A percentile compares a stretch with the other conserved stretches of the same genome.
Evolutionary conservation across 2,888 invertebrate species (phyloP).

Genomic region (Helobdella robusta): DNA sequence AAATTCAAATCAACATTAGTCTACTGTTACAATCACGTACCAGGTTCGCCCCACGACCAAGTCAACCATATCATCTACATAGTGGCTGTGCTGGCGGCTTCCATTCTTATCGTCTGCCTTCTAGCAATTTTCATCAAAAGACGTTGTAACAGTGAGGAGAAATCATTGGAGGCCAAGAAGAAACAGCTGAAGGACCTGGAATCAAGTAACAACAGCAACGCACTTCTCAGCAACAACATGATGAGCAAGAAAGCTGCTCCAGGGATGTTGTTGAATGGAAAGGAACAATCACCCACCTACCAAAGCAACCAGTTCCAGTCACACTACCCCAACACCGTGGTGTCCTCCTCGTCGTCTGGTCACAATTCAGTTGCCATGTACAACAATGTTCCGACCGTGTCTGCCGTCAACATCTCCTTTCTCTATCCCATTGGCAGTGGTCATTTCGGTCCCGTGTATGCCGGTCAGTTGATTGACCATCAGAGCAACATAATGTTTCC

Average conservation of each 20-base stretch:
- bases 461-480: conserved; percentile 7
- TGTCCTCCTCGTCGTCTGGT: conserved; percentile 3
- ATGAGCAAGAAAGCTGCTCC: too few species aligned
- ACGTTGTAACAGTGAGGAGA: too few species aligned
- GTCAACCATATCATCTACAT: conserved; percentile 6
- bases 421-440: conserved; percentile 22
- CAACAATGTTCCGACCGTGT: conserved; percentile 4
- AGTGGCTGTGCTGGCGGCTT: neutral
- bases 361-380: too few species aligned
- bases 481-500: neutral
- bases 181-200: conserved; percentile 12
- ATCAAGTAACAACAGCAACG: conserved; percentile 10
- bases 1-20: too few species aligned
- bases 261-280: too few species aligned
- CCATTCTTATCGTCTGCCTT: neutral
- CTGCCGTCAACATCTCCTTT: conserved; percentile 18
- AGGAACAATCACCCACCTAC: too few species aligned
- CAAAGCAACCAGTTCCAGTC: too few species aligned
- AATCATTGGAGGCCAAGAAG: conserved; percentile 1
- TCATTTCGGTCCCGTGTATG: conserved; percentile 21
- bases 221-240: conserved; percentile 12
- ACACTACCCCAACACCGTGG: too few species aligned
- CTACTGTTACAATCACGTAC: too few species aligned
- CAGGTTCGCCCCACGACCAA: too few species aligned
- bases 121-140: neutral